These are phyloP conservation scores for Andrena camellia DNA, from an alignment of 2,888 invertebrate species.

Conservation along the genomic window DNA sequence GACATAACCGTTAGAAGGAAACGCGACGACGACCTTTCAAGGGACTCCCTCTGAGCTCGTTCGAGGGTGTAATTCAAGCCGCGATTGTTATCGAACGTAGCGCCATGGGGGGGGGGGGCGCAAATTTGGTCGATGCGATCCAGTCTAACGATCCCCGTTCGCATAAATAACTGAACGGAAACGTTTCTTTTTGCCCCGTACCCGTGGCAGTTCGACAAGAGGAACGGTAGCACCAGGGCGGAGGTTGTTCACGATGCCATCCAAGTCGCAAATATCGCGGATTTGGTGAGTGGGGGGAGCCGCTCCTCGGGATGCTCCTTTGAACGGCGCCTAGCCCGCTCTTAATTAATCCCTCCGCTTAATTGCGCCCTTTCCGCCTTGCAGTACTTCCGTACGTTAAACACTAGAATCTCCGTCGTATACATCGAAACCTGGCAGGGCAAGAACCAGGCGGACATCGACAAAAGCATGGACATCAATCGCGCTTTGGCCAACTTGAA, in stretches of 20 bases:
- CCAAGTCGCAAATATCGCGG: constrained; percentile 98
- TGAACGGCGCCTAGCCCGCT: too few species aligned
- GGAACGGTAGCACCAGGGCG: constrained; percentile 94
- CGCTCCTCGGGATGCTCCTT: not conserved
- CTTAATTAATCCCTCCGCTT: not conserved
- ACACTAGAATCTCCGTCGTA: constrained; percentile 97
- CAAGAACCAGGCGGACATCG: constrained; percentile 93
- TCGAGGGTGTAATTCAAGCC: constrained; percentile 15
- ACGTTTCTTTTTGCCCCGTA: not conserved
- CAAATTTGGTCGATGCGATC: constrained; percentile 24
- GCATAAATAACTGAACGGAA: constrained; percentile 27
- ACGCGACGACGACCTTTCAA: not conserved
- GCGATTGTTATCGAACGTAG: constrained; percentile 12
- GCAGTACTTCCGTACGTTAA: constrained; percentile 97
- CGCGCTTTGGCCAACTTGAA: constrained; percentile 96
- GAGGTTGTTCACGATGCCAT: constrained; percentile 97
- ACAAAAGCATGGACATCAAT: constrained; percentile 94
- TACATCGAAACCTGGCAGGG: constrained; percentile 99
- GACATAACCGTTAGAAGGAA: constrained; percentile 17
- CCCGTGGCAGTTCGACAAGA: constrained; percentile 90
- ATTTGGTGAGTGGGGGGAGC: constrained; percentile 90
- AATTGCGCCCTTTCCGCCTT: constrained; percentile 53
- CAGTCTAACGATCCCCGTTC: constrained; percentile 11
- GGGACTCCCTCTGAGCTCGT: not conserved
- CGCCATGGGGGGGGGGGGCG: not conserved